Percentiles rank a stretch among this genome's conserved stretches.
These are phyloP conservation scores for Pangasianodon gigas DNA, from an alignment of 2,113 vertebrate species.

Conservation along the genomic window DNA sequence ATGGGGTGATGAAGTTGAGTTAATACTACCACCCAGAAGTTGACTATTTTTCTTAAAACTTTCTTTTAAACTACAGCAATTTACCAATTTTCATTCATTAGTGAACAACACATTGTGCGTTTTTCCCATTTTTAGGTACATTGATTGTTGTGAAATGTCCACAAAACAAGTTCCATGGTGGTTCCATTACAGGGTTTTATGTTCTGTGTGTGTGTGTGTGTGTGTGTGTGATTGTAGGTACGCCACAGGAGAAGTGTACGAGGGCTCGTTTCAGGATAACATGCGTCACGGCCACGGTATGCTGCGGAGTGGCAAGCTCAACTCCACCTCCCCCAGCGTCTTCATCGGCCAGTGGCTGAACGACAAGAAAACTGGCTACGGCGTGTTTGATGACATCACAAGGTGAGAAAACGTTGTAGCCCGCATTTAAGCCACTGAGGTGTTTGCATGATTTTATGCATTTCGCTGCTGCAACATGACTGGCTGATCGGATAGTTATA, in stretches of 20 bases:
- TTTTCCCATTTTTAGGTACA: background rate
- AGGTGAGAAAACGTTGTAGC: conserved; percentile 72
- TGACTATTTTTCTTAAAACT: background rate
- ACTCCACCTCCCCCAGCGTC: conserved; percentile 92
- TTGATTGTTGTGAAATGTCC: background rate
- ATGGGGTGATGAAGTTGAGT: background rate
- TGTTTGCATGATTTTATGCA: background rate
- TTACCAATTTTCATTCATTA: background rate
- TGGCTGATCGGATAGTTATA: background rate
- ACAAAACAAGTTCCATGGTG: background rate
- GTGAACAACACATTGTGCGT: background rate
- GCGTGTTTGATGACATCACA: conserved; percentile 96
- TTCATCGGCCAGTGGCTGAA: conserved; percentile 95
- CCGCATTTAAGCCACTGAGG: background rate
- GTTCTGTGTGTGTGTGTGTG: conserved; percentile 4
- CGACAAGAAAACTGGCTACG: conserved; percentile 95
- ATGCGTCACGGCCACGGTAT: conserved; percentile 94
- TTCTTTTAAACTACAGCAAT: background rate
- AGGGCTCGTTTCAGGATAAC: conserved; percentile 92
- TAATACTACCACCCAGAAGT: background rate
- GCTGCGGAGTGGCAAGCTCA: conserved; percentile 90
- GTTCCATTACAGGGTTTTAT: background rate
- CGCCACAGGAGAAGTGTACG: conserved; percentile 89
- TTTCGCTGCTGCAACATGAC: background rate
- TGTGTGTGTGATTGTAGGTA: conserved; percentile 74